Base-by-base conservation (phyloP, 2,888 invertebrate species). In the Pandemis heparana region DNA sequence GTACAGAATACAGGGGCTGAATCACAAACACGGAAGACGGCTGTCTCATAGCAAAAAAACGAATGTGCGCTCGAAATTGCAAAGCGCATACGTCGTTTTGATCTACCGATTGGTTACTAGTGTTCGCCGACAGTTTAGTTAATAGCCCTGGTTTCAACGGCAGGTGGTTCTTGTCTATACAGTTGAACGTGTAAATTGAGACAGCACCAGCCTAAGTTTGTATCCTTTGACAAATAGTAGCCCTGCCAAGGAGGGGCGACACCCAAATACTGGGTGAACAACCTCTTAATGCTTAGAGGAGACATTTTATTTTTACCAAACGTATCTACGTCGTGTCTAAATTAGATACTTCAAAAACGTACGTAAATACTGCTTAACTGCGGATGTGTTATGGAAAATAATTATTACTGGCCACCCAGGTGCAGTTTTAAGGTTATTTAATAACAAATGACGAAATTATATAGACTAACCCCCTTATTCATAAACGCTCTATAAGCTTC, bases 231-330 rank as follows among this genome's bases (percentile, higher is more conserved):
- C 88, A 92, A 91, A 92, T 90, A 87, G 86, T 86, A 64, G 64
- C 86, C 83, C 85, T 84, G 75, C 72, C 80, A 81, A 87, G 87
- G 87, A 80, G 83, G 89, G 87, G 89, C 90, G 91, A 89, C 89
- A 91, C 92, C 92, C 92, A 94, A 94, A 90, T 89, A 88, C 83
- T 91, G 90, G 93, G 94, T 94, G 92, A 94, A 94, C 89, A 92
- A 94, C 94, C 94, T 94, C 88, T 90, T 91, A 92, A 93, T 93
- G 92, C 90, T 87, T 83, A 81, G 85, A 86, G 89, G 92, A 90
- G 94, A 94, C 92, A 94, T 89, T 94, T 92, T 93, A 94, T 94
- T 94, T 94, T 92, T 93, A 93, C 91, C 89, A 88, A 86, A 83
- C 81, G 83, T 84, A 84, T 87, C 85, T 86, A 84, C 83, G 63